Evolutionary conservation across 2,113 vertebrate species (phyloP), one percentile per base, ranked within the genome.

Genomic region (Orycteropus afer): DNA sequence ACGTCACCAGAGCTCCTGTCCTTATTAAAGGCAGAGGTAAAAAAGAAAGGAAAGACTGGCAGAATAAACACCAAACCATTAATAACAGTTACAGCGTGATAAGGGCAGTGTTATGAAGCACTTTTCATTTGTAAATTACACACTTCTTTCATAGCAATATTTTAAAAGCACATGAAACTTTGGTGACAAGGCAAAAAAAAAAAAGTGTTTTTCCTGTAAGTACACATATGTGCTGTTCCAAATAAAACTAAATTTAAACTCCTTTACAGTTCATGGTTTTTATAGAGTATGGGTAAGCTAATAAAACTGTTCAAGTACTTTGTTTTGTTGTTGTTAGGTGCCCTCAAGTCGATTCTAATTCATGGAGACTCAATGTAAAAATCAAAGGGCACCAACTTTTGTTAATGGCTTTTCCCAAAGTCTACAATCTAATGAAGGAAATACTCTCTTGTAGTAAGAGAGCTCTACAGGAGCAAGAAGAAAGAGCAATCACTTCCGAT

Each of bases 271-370:
- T 57, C 13, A 37, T 0, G 1, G 22, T 82, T 90, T 95, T 95
- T 77, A 65, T 25, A 86, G 49, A 93, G 71, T 79, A 69, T 20
- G 83, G 37, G 27, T 59, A 45, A 23, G 49, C 51, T 89, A 94
- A 89, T 55, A 93, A 93, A 91, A 89, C 27, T 86, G 55, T 32
- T 82, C 55, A 49, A 55, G 51, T 45, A 86, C 45, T 94, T 86
- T 9, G 71, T 69, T 32, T 27, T 69, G 65, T 20, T 69, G 65
- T 69, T 69, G 7, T 9, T 69, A n/a, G n/a, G 37, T 22, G 34
- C 20, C 69, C 37, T 22, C 69, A 37, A 71, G 37, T 37, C 10
- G 20, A 8, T 71, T 71, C 69, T 17, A 10, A 40, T 20, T 71
- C 69, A 22, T 40, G 34, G 45, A 18, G 85, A 85, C 37, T 53